Conservation (phyloP, 2,888 invertebrate species). For the Drosophila prostipennis region DNA sequence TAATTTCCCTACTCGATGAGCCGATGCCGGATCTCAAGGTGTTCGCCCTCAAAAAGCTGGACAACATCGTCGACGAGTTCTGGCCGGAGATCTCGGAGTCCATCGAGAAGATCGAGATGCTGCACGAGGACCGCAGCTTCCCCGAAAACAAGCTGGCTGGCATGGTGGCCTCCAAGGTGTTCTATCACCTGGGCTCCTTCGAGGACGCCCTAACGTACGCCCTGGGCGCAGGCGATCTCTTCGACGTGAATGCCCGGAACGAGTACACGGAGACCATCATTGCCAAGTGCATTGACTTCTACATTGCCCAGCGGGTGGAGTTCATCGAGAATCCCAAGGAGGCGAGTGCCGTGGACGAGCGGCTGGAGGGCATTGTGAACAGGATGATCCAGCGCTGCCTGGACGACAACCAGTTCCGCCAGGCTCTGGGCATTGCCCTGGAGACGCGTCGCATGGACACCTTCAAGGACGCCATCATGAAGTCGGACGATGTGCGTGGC, state of each 20-base stretch:
- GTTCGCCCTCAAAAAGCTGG: constrained; percentile 96
- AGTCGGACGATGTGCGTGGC: constrained; percentile 94
- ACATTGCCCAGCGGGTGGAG: constrained; percentile 93
- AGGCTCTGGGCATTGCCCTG: constrained; percentile 97
- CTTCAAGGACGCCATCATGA: constrained; percentile 95
- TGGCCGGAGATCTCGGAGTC: constrained; percentile 99
- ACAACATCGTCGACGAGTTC: constrained; percentile 97
- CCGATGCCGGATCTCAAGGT: constrained; percentile 96
- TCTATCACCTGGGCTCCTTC: constrained; percentile 98
- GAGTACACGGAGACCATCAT: constrained; percentile 99
- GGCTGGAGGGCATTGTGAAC: constrained; percentile 96
- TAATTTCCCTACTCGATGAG: constrained; percentile 97
- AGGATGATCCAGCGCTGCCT: constrained; percentile 98
- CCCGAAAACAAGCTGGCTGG: constrained; percentile 96
- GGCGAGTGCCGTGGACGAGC: constrained; percentile 90
- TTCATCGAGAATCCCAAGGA: constrained; percentile 88
- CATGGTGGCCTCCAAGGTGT: constrained; percentile 98
- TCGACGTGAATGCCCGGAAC: constrained; percentile 96
- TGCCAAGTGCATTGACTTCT: constrained; percentile 98
- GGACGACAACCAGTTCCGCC: constrained; percentile 96
- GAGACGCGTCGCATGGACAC: constrained; percentile 99
- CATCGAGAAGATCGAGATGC: constrained; percentile 97
- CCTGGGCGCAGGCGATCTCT: constrained; percentile 96
- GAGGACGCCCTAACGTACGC: constrained; percentile 99
- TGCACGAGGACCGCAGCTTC: constrained; percentile 96